Percentiles rank a stretch among this genome's conserved stretches.
Conservation (phyloP, 2,113 vertebrate genomes). For the Patagioenas fasciata region DNA sequence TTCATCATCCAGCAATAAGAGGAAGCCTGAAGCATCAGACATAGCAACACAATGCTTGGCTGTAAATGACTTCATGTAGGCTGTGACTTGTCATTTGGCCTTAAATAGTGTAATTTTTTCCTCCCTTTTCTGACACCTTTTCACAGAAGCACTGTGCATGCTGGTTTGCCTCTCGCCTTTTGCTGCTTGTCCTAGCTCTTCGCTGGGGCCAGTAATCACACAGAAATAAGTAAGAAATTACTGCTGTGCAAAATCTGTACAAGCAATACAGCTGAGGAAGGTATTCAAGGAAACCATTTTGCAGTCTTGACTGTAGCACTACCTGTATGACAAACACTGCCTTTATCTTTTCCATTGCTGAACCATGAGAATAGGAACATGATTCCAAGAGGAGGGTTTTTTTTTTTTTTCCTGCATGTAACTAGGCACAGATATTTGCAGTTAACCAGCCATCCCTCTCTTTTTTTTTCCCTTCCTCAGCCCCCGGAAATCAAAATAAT, state of each 20-base stretch:
- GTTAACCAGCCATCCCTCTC: background rate
- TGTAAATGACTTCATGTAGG: constrained; percentile 5
- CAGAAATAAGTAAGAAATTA: background rate
- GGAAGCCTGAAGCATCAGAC: constrained; percentile 6
- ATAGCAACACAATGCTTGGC: background rate
- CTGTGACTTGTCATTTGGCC: constrained; percentile 23
- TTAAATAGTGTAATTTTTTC: background rate
- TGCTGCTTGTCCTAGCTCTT: background rate
- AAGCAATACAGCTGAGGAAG: background rate
- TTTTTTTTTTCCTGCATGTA: rapidly evolving
- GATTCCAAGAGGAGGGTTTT: background rate
- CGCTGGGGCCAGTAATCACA: background rate
- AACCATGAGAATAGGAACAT: background rate
- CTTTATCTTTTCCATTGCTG: background rate
- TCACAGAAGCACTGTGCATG: background rate
- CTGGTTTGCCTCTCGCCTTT: background rate
- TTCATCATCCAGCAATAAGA: background rate
- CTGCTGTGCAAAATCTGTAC: background rate
- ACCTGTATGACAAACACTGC: background rate
- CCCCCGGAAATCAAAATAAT: background rate
- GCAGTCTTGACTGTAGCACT: constrained; percentile 6
- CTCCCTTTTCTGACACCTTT: background rate
- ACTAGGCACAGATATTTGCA: background rate
- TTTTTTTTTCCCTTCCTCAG: background rate
- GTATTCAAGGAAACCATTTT: constrained; percentile 64